phyloP scores from a whole-genome alignment of 2,113 vertebrate species.

The Machaerirhynchus nigripectus region DNA sequence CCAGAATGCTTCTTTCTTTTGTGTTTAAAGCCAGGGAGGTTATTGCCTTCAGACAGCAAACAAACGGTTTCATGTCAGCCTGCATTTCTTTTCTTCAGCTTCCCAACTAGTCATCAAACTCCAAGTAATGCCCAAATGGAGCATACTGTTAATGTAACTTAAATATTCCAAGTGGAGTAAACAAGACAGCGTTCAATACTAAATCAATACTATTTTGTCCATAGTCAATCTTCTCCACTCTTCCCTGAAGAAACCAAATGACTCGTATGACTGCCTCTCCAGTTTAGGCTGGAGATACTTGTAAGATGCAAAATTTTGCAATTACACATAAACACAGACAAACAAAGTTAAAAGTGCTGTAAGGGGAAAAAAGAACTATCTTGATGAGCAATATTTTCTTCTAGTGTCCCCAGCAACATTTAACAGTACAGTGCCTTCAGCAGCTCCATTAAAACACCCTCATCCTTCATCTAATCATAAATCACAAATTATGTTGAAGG shows the following conservation, averaged over 20 bases:
- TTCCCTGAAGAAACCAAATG: neutral
- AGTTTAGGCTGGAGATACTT: neutral
- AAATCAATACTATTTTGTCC: neutral
- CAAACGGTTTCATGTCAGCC: neutral
- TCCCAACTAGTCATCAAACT: neutral
- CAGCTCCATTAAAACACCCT: neutral
- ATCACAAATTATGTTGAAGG: neutral
- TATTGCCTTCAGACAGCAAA: neutral
- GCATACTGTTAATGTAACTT: neutral
- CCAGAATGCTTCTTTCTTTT: neutral
- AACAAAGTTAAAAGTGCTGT: neutral
- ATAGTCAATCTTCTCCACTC: neutral
- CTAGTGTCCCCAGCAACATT: neutral
- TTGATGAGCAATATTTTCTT: neutral
- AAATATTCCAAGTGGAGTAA: neutral
- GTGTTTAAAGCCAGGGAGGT: neutral
- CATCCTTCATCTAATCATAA: neutral
- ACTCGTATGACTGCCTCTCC: neutral
- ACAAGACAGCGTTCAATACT: rapidly evolving
- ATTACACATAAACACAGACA: neutral
- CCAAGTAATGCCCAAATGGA: neutral
- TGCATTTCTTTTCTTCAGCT: neutral
- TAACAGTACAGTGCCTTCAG: neutral
- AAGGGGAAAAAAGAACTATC: neutral
- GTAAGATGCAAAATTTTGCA: neutral